Evolutionary conservation across 2,113 vertebrate genomes (phyloP).

Genomic region (Oncorhynchus clarkii): DNA sequence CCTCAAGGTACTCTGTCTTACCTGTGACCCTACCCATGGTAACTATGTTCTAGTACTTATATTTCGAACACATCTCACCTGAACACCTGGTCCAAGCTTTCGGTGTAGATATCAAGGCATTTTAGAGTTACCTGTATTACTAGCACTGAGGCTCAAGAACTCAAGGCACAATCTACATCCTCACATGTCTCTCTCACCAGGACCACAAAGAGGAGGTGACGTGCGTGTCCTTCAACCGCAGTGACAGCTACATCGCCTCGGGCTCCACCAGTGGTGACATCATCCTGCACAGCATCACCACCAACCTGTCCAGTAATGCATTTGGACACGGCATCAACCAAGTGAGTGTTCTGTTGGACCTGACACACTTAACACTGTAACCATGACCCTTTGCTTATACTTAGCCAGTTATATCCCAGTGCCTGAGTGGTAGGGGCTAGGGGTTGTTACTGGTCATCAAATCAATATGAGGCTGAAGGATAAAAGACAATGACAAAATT

Average conservation of each 20-base stretch:
- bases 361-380: background rate
- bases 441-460: no score
- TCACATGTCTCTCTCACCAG: conserved; percentile 57
- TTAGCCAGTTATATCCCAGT: no score
- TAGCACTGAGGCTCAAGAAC: no score
- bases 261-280: conserved; percentile 94
- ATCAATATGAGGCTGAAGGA: no score
- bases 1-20: conserved; percentile 77
- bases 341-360: conserved; percentile 62
- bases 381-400: no score
- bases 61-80: background rate
- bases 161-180: background rate
- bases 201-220: conserved; percentile 93
- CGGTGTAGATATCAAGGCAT: background rate
- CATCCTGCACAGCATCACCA: conserved; percentile 89
- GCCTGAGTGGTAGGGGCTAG: no score
- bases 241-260: conserved; percentile 88
- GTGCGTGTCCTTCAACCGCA: conserved; percentile 87
- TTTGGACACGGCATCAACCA: conserved; percentile 89
- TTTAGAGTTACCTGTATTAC: background rate
- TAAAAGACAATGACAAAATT: no score
- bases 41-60: background rate
- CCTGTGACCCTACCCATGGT: background rate
- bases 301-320: conserved; percentile 87
- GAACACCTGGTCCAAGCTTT: background rate